Base-by-base conservation (phyloP, 1,140 invertebrate species). In the Brachionus koreanus region DNA sequence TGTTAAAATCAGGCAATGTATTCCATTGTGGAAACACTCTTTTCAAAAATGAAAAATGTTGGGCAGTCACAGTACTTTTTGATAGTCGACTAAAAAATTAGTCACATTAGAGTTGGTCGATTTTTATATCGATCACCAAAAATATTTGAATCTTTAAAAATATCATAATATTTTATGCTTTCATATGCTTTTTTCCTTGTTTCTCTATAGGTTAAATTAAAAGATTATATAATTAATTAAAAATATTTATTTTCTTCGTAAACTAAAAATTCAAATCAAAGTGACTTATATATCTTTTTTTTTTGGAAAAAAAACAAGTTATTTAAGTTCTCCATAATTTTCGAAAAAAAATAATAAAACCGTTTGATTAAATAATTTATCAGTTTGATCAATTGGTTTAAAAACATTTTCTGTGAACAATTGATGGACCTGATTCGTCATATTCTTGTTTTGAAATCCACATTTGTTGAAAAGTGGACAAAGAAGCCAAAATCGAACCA, bases 401-500 rank as follows among this genome's bases (percentile, higher is more conserved):
- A 92, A 95, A 95, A 91, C 94, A 95, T 90, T 95, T 95, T 90
- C 94, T 93, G 92, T 96, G 94, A 84, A 96, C 94, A 88, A 96
- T 95, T 83, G 93, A 93, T 84, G 94, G 94, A 84, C 94, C 94
- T 86, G 93, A 95, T 88, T 96, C 94, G 89, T 96, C 94, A 90
- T 96, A 96, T 88, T 96, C 94, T 89, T 95, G 93, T 88, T 96
- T 96, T 86, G 93, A 94, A 90, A 97, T 95, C 94, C 94, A 95
- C 88, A 89, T 89, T 85, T 88, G 88, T 84, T 89, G 89, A 86
- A 90, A 90, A 83, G 88, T 89, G 85, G 93, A 93, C 37, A 89
- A 85, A 57, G 88, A 89, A 69, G 88, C 88, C 67, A 89, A 83
- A 85, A 89, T 88, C 3, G 87, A 88, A 65, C 86, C 86, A 84